Base-by-base conservation (phyloP, 2,888 invertebrate genomes). In the Noctua janthina region DNA sequence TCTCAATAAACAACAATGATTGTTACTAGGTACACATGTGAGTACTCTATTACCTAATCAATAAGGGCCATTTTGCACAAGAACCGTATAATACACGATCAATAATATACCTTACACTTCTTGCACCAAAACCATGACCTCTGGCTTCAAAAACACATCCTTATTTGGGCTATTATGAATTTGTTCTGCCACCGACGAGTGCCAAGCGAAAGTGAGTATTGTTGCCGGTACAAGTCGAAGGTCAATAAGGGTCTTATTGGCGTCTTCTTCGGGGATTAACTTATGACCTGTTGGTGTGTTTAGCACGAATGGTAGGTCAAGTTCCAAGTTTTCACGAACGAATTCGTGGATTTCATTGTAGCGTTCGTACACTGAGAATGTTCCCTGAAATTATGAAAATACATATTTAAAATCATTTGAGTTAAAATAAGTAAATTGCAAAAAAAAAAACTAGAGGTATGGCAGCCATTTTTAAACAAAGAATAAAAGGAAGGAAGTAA, bases 351-450 rank as follows among this genome's bases (percentile, higher is more conserved):
- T 97, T 85, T 98, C 98, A 0, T 95, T 94, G 87, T 98, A 97
- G 86, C 98, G 98, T 93, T 99, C 99, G 92, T 98, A 98, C 0
- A 99, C 98, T 73, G 98, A 98, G 94, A 99, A 99, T 6, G 99
- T 99, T 15, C 99, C 99, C 98, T 99, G 97, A 23, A 97, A 96
- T 39, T 35, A 35, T 35, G 35, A 35, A 35, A 35, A 35, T 35
- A 35, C 35, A 35, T 35, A 35, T 35, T 35, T 35, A 35, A 35
- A 35, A 3, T 35, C 35, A 35, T 2, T 35, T 3, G 35, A 35
- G 35, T 35, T 35, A 35, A 35, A 35, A 35, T 35, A 35, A 35
- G 35, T 35, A 35, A 35, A 35, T 35, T 35, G 35, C 35, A 35
- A 35, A 35, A 3, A 35, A 35, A 35, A 35, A 35, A 35, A 35